These are phyloP conservation scores for Gallinago stenura DNA, from an alignment of 2,797 vertebrate genomes.

Conservation along the genomic window DNA sequence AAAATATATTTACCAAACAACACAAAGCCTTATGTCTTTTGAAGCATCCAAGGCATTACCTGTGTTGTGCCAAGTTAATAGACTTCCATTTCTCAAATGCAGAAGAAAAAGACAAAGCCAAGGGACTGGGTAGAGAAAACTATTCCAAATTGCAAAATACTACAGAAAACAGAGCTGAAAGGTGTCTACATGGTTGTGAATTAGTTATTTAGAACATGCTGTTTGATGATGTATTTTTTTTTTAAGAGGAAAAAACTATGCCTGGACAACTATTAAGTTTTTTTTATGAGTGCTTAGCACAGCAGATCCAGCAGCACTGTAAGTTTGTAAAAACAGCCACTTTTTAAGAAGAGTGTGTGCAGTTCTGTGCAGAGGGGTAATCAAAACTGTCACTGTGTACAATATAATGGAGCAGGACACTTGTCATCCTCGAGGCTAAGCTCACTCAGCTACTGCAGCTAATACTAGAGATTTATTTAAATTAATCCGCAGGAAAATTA, in stretches of 20 bases:
- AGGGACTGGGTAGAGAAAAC: not conserved
- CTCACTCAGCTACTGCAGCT: constrained; percentile 4
- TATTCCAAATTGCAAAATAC: not conserved
- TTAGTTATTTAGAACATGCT: not conserved
- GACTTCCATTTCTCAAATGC: not conserved
- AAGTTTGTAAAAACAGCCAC: not conserved
- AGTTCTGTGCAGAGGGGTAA: not conserved
- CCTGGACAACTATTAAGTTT: not conserved
- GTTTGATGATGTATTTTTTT: not conserved
- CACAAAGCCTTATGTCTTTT: not conserved
- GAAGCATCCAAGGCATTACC: not conserved
- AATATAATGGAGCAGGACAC: not conserved
- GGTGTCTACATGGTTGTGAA: rapidly evolving
- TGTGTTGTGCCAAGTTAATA: not conserved
- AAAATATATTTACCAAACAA: not conserved
- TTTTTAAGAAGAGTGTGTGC: not conserved
- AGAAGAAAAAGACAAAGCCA: not conserved
- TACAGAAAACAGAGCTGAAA: not conserved
- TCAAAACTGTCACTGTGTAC: not conserved
- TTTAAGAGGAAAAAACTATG: not conserved
- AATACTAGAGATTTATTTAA: constrained; percentile 22
- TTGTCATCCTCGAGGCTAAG: not conserved
- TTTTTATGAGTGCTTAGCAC: not conserved
- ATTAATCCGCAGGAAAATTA: constrained; percentile 46
- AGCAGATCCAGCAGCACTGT: not conserved